Percentiles rank a stretch among this genome's conserved stretches.
phyloP scores from a whole-genome alignment of 2,113 vertebrate genomes.

The Chaenocephalus aceratus region DNA sequence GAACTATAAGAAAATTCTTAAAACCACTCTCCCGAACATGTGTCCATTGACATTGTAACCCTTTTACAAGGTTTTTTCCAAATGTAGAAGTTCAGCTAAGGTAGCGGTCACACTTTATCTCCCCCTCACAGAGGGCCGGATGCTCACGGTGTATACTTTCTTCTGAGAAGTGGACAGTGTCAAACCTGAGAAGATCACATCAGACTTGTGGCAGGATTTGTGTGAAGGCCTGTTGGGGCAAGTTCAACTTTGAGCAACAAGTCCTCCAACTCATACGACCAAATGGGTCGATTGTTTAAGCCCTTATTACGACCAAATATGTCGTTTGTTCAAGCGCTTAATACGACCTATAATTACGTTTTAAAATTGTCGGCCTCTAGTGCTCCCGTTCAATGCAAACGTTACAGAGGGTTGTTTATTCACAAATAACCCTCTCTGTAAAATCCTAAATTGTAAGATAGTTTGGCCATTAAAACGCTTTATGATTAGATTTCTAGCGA shows the following conservation, averaged over 20 bases:
- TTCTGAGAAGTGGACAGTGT: slow-evolving; percentile 17
- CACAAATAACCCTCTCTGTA: no score
- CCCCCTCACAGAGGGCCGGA: slow-evolving; percentile 9
- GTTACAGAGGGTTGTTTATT: no score
- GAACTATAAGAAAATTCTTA: background rate
- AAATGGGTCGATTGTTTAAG: no score
- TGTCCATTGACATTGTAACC: slow-evolving; percentile 15
- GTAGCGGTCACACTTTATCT: slow-evolving; percentile 43
- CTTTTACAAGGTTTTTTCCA: slow-evolving; percentile 40
- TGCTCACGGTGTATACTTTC: slow-evolving; percentile 17
- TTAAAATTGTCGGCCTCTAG: no score
- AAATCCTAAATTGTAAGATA: no score
- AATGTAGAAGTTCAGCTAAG: slow-evolving; percentile 34
- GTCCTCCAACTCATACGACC: no score
- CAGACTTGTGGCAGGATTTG: slow-evolving; percentile 21
- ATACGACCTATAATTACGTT: no score
- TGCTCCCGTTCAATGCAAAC: no score
- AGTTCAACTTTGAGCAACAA: slow-evolving; percentile 34
- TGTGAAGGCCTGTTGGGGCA: slow-evolving; percentile 49
- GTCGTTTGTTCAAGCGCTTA: no score
- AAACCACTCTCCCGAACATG: slow-evolving; percentile 10
- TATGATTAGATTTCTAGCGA: no score
- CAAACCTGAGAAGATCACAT: slow-evolving; percentile 27
- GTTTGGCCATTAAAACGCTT: no score
- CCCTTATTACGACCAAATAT: no score